Conservation (phyloP, 2,797 vertebrate species). For the Eutrigla gurnardus region DNA sequence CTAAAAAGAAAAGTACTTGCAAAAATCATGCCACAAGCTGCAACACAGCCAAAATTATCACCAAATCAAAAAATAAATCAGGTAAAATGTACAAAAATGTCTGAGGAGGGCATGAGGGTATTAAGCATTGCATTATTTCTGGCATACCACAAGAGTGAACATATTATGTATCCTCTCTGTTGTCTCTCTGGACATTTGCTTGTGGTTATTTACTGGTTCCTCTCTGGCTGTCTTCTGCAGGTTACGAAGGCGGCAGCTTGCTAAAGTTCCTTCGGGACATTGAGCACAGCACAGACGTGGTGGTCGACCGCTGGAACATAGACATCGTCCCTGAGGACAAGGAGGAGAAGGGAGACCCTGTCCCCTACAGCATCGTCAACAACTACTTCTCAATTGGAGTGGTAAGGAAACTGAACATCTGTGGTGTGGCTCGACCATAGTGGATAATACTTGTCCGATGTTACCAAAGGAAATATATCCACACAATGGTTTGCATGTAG, state of each 20-base stretch:
- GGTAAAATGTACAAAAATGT: no score
- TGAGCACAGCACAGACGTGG: conserved; percentile 91
- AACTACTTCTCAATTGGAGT: conserved; percentile 98
- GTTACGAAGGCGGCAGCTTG: conserved; percentile 94
- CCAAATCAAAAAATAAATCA: no score
- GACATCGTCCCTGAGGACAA: conserved; percentile 90
- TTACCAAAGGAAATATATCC: background rate
- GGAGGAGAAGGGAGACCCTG: conserved; percentile 91
- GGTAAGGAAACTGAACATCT: conserved; percentile 81
- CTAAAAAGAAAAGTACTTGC: no score
- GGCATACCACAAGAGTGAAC: no score
- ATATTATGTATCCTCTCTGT: background rate
- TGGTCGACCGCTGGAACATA: conserved; percentile 95
- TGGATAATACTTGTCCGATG: background rate
- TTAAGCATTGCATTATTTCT: no score
- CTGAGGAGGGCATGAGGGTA: no score
- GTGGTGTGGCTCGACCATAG: background rate
- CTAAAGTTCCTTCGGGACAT: conserved; percentile 93
- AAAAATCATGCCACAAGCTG: no score
- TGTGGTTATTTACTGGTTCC: background rate
- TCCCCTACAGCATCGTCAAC: conserved; percentile 95
- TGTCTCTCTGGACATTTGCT: background rate
- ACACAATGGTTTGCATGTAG: no score
- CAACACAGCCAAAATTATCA: no score
- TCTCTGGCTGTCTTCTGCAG: conserved; percentile 68